Evolutionary conservation across 1,140 invertebrate genomes (phyloP), one percentile per base, ranked within the genome.

Genomic region (Scylla paramamosain): DNA sequence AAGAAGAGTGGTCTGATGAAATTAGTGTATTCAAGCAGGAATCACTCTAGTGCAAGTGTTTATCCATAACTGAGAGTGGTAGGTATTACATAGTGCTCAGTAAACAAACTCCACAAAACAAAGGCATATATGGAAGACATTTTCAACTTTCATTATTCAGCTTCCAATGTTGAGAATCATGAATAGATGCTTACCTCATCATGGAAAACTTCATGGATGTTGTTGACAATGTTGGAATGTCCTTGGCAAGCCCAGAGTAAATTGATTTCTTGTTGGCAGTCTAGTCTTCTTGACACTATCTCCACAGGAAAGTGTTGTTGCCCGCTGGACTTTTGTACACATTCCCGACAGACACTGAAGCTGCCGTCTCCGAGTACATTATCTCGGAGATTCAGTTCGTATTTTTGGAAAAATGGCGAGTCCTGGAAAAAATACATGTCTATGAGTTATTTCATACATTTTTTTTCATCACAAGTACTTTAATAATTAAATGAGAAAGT

Each of bases 301-400:
- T 99, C 99, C 0, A 99, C 99, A 16, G 99, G 99, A 97, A 98
- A 99, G 92, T 98, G 97, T 95, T n/a, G n/a, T n/a, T 98, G 97
- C 16, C 98, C 97, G 0, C 98, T 98, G 45, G 97, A 96, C 90
- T 98, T 97, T 96, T 99, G 97, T n/a, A 98, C 97, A 96, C 99
- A 99, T 96, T 98, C 98, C 88, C 98, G 98, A 96, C 99, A 99
- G 0, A 99, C 98, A 3, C 98, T 99, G 97, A 98, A 99, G 86
- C 98, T 98, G 0, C 99, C 99, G 96, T 99, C 98, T 0, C 99
- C 99, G 0, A 99, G 97, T 16, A 98, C 97, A 6, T 97, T 97
- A 95, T 98, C 97, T 96, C 98, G 97, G 93, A 98, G 96, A 97
- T 98, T 97, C 96, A 99, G 97, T 8, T 98, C 98, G 97, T 99